Evolutionary conservation across 2,888 invertebrate genomes (phyloP).

Genomic region (Troglohyphantes excavatus): DNA sequence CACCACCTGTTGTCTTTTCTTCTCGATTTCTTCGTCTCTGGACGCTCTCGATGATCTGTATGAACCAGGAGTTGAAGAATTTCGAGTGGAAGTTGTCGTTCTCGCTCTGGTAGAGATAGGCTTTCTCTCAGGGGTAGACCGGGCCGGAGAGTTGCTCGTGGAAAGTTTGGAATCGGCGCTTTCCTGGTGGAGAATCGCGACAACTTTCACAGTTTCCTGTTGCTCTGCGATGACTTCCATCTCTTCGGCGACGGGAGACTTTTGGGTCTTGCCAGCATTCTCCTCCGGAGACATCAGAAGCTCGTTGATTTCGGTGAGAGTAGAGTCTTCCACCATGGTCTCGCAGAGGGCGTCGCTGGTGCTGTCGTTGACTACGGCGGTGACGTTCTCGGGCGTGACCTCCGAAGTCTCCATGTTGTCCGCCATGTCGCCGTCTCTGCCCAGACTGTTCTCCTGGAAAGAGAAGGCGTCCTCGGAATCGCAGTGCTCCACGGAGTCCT

Average conservation of each 20-base stretch:
- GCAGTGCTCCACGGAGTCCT: slow-evolving; percentile 60
- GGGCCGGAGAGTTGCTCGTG: not conserved
- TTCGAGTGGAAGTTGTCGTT: not conserved
- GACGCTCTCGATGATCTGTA: not conserved
- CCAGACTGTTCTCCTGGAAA: slow-evolving; percentile 62
- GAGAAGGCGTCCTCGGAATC: slow-evolving; percentile 72
- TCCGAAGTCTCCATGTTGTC: slow-evolving; percentile 58
- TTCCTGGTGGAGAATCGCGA: slow-evolving; percentile 19
- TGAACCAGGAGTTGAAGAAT: not conserved
- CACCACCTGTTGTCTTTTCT: slow-evolving; percentile 12
- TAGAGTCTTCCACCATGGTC: slow-evolving; percentile 73
- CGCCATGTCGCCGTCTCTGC: slow-evolving; percentile 49
- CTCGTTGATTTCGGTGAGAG: slow-evolving; percentile 69
- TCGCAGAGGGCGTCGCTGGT: slow-evolving; percentile 70
- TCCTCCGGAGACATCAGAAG: slow-evolving; percentile 63
- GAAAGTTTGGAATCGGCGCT: slow-evolving; percentile 18
- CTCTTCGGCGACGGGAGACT: not conserved
- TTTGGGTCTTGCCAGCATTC: slow-evolving; percentile 13
- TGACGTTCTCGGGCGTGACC: slow-evolving; percentile 59
- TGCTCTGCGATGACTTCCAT: not conserved
- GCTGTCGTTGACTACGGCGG: slow-evolving; percentile 57
- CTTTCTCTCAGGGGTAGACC: slow-evolving; percentile 67
- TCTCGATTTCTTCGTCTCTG: slow-evolving; percentile 40
- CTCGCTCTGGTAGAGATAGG: not conserved
- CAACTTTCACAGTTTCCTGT: not conserved